Base-by-base conservation (phyloP, 2,888 invertebrate species). In the Smittia sp. region DNA sequence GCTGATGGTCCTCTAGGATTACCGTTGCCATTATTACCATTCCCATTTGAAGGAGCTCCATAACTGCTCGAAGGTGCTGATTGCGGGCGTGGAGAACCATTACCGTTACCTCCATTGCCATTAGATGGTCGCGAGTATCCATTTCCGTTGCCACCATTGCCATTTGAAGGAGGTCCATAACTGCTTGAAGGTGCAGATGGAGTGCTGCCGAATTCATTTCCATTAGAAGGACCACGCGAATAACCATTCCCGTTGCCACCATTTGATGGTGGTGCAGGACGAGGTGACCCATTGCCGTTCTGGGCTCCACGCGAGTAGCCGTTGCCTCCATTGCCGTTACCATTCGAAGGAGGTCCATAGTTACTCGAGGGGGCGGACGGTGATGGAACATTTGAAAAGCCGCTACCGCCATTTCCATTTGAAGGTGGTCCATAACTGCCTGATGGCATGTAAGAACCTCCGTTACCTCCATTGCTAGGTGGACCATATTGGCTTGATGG, bases 1-100 rank as follows among this genome's bases (percentile, higher is more conserved):
- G 63, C 38, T 4, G 52, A 52, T 39, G 39, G 7, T 39, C 13
- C n/a, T n/a, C n/a, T 6, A 52, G 52, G 15, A 20, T 54, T 9
- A 22, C 73, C 73, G 38, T 73, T 72, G 1, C 63, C 63, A 62
- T 73, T 38, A 38, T 38, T 73, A 22, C 73, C 73, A 20, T 20
- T 58, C 18, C n/a, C n/a, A n/a, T n/a, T n/a, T 18, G 63, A n/a
- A n/a, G 73, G 73, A 18, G 73, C 18, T 0, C 73, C 73, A 24
- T 73, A 73, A 22, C 41, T 32, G 13, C 7, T 18, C 15, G 65
- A 65, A 18, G 73, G 73, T 7, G 65, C 24, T 1, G 58, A 58
- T 22, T 20, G 11, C 22, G 46, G 15, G 3, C n/a, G 46, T 52
- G 7, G 52, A n/a, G 52, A 15, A 11, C 52, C 52, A 15, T 52